Percentiles rank a stretch among this genome's conserved stretches.
Conservation (phyloP, 2,797 vertebrate genomes). For the Holocentrus rufus region DNA sequence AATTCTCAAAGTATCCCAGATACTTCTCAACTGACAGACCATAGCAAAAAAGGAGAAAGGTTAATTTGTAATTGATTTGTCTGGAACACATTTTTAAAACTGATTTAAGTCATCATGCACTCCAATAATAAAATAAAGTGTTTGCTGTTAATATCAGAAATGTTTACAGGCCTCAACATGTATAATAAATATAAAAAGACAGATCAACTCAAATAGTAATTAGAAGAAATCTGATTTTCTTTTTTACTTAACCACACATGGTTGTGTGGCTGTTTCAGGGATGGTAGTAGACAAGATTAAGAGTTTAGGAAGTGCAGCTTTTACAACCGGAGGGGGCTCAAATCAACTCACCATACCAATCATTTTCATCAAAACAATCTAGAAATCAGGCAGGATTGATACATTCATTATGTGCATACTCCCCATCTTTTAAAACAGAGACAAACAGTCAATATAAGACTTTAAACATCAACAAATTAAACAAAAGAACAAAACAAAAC, state of each 20-base stretch:
- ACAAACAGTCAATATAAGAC: constrained; percentile 68
- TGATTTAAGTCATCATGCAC: constrained; percentile 51
- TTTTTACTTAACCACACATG: constrained; percentile 20
- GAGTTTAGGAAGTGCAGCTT: constrained; percentile 31
- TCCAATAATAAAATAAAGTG: constrained; percentile 54
- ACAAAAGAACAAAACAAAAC: constrained; percentile 10
- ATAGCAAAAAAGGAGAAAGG: constrained; percentile 20
- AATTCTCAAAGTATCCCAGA: constrained; percentile 67
- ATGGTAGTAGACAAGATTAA: constrained; percentile 28
- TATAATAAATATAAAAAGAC: constrained; percentile 71
- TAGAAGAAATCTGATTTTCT: constrained; percentile 60
- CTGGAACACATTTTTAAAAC: constrained; percentile 62
- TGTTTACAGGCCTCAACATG: constrained; percentile 71
- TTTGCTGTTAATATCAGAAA: constrained; percentile 74
- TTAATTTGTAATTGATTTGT: constrained; percentile 71
- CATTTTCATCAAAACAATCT: constrained; percentile 58
- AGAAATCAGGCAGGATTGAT: constrained; percentile 78
- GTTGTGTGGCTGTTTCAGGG: neutral
- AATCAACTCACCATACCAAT: constrained; percentile 61
- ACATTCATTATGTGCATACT: constrained; percentile 84
- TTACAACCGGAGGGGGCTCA: constrained; percentile 3
- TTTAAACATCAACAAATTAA: constrained; percentile 53
- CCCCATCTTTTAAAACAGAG: constrained; percentile 61
- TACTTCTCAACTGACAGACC: constrained; percentile 56
- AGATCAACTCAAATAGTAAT: constrained; percentile 57